Base-by-base conservation (phyloP, 2,888 invertebrate genomes). In the Sturmia bella region DNA sequence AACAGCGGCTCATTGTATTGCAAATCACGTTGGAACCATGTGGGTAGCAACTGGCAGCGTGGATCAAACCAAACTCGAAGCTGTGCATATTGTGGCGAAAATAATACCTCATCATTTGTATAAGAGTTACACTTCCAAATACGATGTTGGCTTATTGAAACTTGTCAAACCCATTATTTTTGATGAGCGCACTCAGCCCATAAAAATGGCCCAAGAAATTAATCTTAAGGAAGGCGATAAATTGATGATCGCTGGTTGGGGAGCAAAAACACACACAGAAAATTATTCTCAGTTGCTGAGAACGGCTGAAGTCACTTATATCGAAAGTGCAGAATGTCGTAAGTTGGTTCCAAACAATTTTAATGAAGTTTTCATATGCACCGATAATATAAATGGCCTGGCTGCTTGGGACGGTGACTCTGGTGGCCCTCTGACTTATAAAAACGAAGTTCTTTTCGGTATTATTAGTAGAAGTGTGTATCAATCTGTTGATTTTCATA, bases 71-170 rank as follows among this genome's bases (percentile, higher is more conserved):
- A 24, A 11, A 5, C 52, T 21, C 6, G 52, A 6, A 13, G 52
- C 52, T 6, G 4, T 19, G 6, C 24, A 52, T 52, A 11, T 0
- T 3, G 52, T 52, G n/a, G 52, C n/a, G 5, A n/a, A 52, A 5
- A 19, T 11, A 21, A 13, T 24, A 13, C 7, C 24, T 12, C 52
- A 24, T 52, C 24, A 21, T 24, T 24, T 13, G 6, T 13, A 24
- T 13, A 13, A 24, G 0, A 13, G 1, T 7, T 4, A 3, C 21
- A 5, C 2, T 5, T 6, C 13, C 3, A 3, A 5, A 52, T n/a
- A 52, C 5, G 52, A 52, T 52, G 13, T 52, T 52, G 52, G 21
- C 52, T 13, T 52, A 24, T 13, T 52, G 24, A 21, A 24, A 5
- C 21, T 52, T 3, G 13, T 21, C 4, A 24, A 24, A n/a, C 24